Evolutionary conservation across 64 coral and sea anemone genomes (phyloP).

Genomic region (Montipora capricornis): DNA sequence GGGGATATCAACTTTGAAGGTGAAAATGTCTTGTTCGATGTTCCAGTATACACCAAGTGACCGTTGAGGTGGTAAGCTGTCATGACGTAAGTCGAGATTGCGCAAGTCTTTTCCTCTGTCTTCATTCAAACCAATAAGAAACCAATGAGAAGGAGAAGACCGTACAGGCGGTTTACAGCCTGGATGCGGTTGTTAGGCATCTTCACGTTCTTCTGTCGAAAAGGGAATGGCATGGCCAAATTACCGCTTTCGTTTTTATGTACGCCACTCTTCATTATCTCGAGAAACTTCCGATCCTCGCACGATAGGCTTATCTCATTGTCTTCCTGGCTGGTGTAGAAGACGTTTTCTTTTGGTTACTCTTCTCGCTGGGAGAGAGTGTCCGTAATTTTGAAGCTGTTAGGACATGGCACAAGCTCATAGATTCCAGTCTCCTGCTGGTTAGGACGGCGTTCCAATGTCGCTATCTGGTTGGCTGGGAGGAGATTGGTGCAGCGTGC

Average conservation of each 20-base stretch:
- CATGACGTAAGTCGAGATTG: not conserved
- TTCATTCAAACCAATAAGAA: not conserved
- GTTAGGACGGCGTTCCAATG: too few relatives aligned
- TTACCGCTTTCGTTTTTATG: conserved; percentile 63
- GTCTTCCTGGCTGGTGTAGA: conserved; percentile 20
- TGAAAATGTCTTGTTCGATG: conserved; percentile 41
- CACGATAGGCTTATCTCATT: conserved; percentile 41
- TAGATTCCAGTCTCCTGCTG: not conserved
- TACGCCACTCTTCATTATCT: conserved; percentile 49
- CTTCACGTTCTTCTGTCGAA: not conserved
- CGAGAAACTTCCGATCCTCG: conserved; percentile 46
- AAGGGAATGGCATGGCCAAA: conserved; percentile 80
- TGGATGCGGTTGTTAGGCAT: conserved; percentile 71
- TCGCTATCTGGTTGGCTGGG: not conserved
- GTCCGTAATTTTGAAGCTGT: conserved; percentile 32
- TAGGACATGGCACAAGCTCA: conserved; percentile 52
- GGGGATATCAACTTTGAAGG: conserved; percentile 26
- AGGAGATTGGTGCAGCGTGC: conserved; percentile 36
- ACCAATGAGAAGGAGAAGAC: conserved; percentile 29
- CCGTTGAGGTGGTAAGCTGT: not conserved
- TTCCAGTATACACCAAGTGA: conserved; percentile 12
- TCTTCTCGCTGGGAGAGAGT: not conserved
- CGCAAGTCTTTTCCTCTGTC: conserved; percentile 28
- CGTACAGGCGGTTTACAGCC: conserved; percentile 28
- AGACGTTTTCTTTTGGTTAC: not conserved